Percentiles rank a stretch among this genome's conserved stretches.
Conservation (phyloP, 2,888 invertebrate species). For the Tinea pellionella region DNA sequence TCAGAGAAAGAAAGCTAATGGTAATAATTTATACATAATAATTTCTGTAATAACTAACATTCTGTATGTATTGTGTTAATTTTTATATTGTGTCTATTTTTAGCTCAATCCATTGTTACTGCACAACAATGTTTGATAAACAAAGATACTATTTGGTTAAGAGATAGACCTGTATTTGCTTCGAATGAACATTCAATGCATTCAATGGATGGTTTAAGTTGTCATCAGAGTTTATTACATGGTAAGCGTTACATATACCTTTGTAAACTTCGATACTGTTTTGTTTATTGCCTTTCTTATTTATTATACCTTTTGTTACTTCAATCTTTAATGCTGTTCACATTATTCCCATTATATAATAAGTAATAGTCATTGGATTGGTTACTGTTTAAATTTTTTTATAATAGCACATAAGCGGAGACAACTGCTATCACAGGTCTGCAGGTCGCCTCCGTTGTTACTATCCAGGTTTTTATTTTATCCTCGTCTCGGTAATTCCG, state of each 20-base stretch:
- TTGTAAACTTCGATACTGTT: not conserved
- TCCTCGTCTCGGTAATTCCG: too few relatives aligned
- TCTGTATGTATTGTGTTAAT: conserved; percentile 2
- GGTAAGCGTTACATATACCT: conserved; percentile 32
- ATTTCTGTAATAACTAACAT: not conserved
- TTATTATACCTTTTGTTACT: not conserved
- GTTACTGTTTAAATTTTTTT: too few relatives aligned
- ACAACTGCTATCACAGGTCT: too few relatives aligned
- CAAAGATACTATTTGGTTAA: conserved; percentile 63
- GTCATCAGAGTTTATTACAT: conserved; percentile 60
- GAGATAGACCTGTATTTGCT: conserved; percentile 55
- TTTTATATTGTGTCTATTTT: not conserved
- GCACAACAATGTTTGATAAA: conserved; percentile 63
- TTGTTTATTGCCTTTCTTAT: not conserved
- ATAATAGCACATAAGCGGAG: too few relatives aligned
- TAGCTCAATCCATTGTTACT: conserved; percentile 64
- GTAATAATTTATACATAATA: conserved; percentile 28
- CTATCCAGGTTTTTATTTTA: too few relatives aligned
- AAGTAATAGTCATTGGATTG: too few relatives aligned
- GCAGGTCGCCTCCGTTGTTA: too few relatives aligned
- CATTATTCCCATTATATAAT: too few relatives aligned
- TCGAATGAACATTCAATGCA: conserved; percentile 43
- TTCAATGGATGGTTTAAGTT: conserved; percentile 47
- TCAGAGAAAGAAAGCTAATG: conserved; percentile 56
- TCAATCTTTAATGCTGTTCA: not conserved